Conservation (phyloP, 2,797 vertebrate species). For the Poecilia picta region DNA sequence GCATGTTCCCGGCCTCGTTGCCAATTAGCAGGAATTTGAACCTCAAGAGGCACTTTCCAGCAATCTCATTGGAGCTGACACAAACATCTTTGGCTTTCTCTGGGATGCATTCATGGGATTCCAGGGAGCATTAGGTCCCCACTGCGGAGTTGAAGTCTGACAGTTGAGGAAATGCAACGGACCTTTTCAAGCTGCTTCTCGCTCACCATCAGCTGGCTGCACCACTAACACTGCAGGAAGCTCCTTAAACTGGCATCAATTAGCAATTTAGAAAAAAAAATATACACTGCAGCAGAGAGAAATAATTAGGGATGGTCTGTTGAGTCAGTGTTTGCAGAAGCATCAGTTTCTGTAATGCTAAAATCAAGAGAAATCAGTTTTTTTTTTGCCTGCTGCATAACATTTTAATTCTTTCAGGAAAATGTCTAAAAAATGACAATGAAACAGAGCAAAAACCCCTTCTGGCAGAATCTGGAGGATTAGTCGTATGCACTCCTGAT, state of each 20-base stretch:
- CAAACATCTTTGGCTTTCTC: slow-evolving; percentile 70
- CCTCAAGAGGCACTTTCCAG: slow-evolving; percentile 70
- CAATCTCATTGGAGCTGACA: slow-evolving; percentile 70
- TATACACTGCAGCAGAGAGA: not conserved
- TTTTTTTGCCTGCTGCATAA: slow-evolving; percentile 41
- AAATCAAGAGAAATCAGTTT: slow-evolving; percentile 24
- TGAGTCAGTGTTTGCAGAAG: not conserved
- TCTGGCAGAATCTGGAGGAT: slow-evolving; percentile 51
- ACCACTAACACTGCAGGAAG: not conserved
- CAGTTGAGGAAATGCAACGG: slow-evolving; percentile 48
- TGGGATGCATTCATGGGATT: slow-evolving; percentile 76
- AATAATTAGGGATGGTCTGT: slow-evolving; percentile 3
- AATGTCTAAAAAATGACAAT: slow-evolving; percentile 10
- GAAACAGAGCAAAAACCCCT: not conserved
- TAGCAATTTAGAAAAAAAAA: not conserved
- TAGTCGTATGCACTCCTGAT: slow-evolving; percentile 40
- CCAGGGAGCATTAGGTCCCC: slow-evolving; percentile 73
- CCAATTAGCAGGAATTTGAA: slow-evolving; percentile 81
- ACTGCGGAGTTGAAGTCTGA: slow-evolving; percentile 45
- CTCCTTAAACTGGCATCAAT: slow-evolving; percentile 7
- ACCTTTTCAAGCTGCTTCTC: slow-evolving; percentile 32
- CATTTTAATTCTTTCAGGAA: slow-evolving; percentile 54
- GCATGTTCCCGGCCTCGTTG: slow-evolving; percentile 67
- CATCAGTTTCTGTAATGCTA: slow-evolving; percentile 21
- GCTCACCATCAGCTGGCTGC: slow-evolving; percentile 19